Evolutionary conservation across 1,140 invertebrate species (phyloP), one percentile per base, ranked within the genome.

Genomic region (Cylas formicarius): DNA sequence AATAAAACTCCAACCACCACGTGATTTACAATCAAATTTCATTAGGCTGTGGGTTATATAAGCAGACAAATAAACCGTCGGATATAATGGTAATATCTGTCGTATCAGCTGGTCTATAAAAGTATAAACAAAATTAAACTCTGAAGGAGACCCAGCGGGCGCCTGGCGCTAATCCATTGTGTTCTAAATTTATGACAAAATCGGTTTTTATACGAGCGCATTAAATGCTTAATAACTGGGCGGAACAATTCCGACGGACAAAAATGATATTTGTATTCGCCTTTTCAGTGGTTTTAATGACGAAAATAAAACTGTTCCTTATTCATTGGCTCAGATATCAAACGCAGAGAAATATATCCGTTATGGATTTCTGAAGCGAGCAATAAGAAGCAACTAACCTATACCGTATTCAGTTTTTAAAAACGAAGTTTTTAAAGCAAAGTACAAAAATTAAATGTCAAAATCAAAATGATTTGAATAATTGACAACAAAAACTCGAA

Each of bases 61-160:
- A 27, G 36, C 16, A 24, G 23, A 2, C 36, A 18, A 39, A 39
- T 39, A 39, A 26, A 39, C 22, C 26, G 36, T 39, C 36, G 11
- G 20, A 39, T 16, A 39, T 39, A 39, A 39, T 39, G 36, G 36
- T 39, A 39, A 27, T 39, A 39, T 26, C 21, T 39, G 36, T 39
- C 36, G 29, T 17, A 24, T 39, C 36, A 26, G 3, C 21, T 27
- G 10, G 16, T 9, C 36, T 26, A 39, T 39, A 39, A 39, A 39
- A 24, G 36, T 39, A 39, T 39, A 39, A 39, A 39, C 23, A 39
- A 39, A 39, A 39, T 39, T 39, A 39, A 39, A 17, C 13, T 39
- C 36, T 39, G 23, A 27, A 13, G 19, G 17, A 27, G n/a, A 20
- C 36, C 11, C 36, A 26, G 23, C 36, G 36, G 36, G 36, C 23